These are phyloP conservation scores for Bergia sp. DNA, from an alignment of 92 coral and sea anemone species.

Conservation along the genomic window DNA sequence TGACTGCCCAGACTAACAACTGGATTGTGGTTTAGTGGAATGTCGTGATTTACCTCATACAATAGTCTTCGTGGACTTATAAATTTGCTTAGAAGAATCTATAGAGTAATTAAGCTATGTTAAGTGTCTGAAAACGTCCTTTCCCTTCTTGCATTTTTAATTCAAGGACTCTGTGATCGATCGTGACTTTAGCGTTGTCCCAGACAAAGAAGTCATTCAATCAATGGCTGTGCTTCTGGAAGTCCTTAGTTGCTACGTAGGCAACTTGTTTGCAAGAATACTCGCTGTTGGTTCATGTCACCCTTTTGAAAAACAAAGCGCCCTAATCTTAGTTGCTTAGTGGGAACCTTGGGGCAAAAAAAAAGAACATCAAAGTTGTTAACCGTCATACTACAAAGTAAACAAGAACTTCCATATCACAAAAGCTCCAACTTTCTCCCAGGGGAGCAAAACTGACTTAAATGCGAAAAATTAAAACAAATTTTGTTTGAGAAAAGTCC, in stretches of 20 bases:
- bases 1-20: neutral
- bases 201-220: conserved; percentile 24
- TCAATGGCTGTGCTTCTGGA: conserved; percentile 6
- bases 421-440: neutral
- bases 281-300: neutral
- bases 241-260: conserved; percentile 37
- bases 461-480: neutral
- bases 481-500: neutral
- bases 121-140: neutral
- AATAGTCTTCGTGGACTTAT: neutral
- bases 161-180: neutral
- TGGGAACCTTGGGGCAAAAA: conserved; percentile 29
- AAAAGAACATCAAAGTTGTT: neutral
- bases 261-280: conserved; percentile 26
- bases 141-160: neutral
- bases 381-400: neutral
- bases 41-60: neutral
- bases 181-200: neutral
- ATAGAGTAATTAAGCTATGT: neutral
- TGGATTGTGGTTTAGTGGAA: neutral
- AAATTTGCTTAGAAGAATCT: neutral
- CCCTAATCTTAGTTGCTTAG: conserved; percentile 29
- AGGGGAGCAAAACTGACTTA: neutral
- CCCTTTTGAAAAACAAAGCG: conserved; percentile 18
- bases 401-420: neutral